Evolutionary conservation across 2,113 vertebrate species (phyloP), one percentile per base, ranked within the genome.

Genomic region (Sula dactylatra): DNA sequence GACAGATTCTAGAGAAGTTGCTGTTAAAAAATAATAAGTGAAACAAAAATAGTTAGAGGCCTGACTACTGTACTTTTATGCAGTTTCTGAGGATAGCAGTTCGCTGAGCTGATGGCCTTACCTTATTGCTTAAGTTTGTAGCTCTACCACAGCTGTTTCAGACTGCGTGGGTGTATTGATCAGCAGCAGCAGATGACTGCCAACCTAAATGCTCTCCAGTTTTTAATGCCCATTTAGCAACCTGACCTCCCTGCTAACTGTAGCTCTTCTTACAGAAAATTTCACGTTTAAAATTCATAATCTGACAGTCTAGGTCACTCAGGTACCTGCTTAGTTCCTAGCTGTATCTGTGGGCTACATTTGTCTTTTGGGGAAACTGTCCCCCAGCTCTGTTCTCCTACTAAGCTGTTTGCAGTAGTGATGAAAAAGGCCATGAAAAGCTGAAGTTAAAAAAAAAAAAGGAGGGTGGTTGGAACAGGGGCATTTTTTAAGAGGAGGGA

Each of bases 311-410:
- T 67, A 5, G 49, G 38, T 71, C 34, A 12, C 38, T 67, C 1
- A 4, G 22, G 47, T 86, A 54, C 73, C 59, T 84, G 47, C 72
- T 73, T 78, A 31, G 47, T 67, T 89, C 38, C 26, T 61, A n/a
- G 24, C 47, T 66, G 38, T 52, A 45, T 71, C 40, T 0, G 0
- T 78, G 16, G 36, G 20, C 50, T 72, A 4, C 8, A 15, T 59
- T 42, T 55, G 16, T 38, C 34, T 83, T 77, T 61, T 31, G 13
- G 36, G 70, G 25, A 88, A 86, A 22, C 12, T 40, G 8, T 45
- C 16, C 14, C 25, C 13, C 42, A 50, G 26, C n/a, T 82, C 45
- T 55, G 25, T 89, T 87, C 26, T 82, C 32, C 64, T 72, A 16
- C 34, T 52, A 20, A 77, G 25, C 47, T 91, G 34, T 71, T 82